Base-by-base conservation (phyloP, 2,113 vertebrate genomes). In the Lampris megalopsis region DNA sequence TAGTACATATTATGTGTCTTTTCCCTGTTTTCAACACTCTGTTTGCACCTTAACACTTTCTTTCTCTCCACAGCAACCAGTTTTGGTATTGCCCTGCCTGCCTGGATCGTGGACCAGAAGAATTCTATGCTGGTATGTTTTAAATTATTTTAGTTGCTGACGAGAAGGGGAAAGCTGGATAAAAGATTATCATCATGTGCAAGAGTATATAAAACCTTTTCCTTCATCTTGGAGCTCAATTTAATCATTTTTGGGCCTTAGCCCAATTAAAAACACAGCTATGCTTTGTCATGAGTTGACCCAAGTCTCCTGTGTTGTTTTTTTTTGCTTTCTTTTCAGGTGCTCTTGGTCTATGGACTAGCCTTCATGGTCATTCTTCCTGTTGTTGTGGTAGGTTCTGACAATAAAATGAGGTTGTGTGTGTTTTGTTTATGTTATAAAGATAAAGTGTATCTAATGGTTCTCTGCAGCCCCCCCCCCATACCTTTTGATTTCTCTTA, bases 351-450 rank as follows among this genome's bases (percentile, higher is more conserved):
- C 0, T 99, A 99, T 6, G 98, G 96, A 58, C 92, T 99, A 73
- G 98, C 98, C n/a, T 99, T 99, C 69, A 99, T 99, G 98, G 98
- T 99, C 86, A 98, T 99, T 85, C 97, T 99, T 82, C 98, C 98
- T 45, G 96, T 99, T 72, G 98, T 99, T 68, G 98, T 99, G 95
- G 98, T 99, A 91, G 94, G 96, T 80, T 5, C 54, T 9, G 11
- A 8, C 24, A 71, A 13, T 1, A 3, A 37, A 13, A 63, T 56
- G 49, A 47, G 54, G 53, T 47, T 42, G 9, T 71, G 41, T 81
- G 63, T 61, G 24, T 24, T 24, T 24, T 24, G 24, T 24, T 24
- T 24, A 24, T 24, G 24, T 24, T 24, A 24, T 24, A 24, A 24
- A 24, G 6, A 35, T 40, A 35, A 10, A n/a, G n/a, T 10, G 9